A percentile compares a stretch with the other conserved stretches of the same genome.
These are phyloP conservation scores for Ahaetulla prasina DNA, from an alignment of 2,113 vertebrate species.

Conservation along the genomic window DNA sequence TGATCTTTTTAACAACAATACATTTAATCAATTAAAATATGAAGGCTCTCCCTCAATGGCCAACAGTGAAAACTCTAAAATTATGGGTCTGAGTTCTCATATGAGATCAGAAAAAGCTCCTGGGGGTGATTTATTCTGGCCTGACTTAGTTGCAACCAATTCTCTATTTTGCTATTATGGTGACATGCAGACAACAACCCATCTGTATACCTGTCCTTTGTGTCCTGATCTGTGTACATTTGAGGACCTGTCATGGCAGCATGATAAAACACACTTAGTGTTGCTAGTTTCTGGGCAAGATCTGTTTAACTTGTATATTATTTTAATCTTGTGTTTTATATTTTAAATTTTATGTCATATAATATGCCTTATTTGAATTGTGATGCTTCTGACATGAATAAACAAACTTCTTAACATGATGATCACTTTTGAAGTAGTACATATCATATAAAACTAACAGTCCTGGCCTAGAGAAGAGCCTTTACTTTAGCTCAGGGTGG, in stretches of 20 bases:
- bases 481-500: not conserved
- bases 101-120: not conserved
- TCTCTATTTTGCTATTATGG: not conserved
- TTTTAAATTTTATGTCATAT: too few species aligned
- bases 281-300: too few species aligned
- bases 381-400: too few species aligned
- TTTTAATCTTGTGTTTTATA: too few species aligned
- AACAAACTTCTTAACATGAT: not conserved
- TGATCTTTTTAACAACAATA: not conserved
- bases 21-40: not conserved
- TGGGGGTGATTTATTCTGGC: not conserved
- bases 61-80: not conserved
- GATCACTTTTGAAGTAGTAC: not conserved
- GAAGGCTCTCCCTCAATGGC: not conserved
- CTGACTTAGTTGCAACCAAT: not conserved
- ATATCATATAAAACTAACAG: not conserved
- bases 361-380: too few species aligned
- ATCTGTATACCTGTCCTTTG: not conserved
- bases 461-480: not conserved
- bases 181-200: not conserved
- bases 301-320: too few species aligned
- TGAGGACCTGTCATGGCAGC: too few species aligned
- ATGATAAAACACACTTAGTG: too few species aligned
- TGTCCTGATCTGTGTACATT: too few species aligned
- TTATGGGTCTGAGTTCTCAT: not conserved